Evolutionary conservation across 1,140 invertebrate species (phyloP), one percentile per base, ranked within the genome.

Genomic region (Drosophila kurseongensis): DNA sequence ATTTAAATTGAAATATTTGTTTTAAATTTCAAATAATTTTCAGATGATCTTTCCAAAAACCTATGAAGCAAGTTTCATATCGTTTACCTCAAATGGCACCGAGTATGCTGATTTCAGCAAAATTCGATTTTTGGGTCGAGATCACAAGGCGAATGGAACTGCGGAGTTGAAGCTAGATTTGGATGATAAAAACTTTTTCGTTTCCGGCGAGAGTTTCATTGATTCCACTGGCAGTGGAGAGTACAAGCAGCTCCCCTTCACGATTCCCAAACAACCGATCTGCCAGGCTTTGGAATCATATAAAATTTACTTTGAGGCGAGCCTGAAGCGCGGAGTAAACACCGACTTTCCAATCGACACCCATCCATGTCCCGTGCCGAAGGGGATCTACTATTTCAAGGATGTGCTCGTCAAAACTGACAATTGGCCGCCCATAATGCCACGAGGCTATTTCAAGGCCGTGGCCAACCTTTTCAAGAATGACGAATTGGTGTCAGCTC

Each of bases 361-460:
- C 1, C 9, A 8, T 1, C 65, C 45, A 0, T 83, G 80, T 63
- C 80, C 80, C 1, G 0, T 82, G n/a, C 59, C 68, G 1, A 63
- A 62, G 44, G 74, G 74, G 1, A 36, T 6, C 0, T 74, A 78
- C 35, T 83, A 59, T 9, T 1, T 75, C 0, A 78, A 66, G 41
- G 38, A 75, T 7, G 14, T 78, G 32, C 16, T 55, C 0, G 27
- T 59, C 1, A 62, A 75, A 3, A 54, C 54, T 6, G 58, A 75
- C 16, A 27, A 50, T 14, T 83, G 75, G 75, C 80, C 60, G 0
- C 10, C 6, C 2, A 40, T 71, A 8, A 52, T 71, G 41, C 71
- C 63, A 4, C 4, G 51, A 2, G 78, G 78, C 2, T 59, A 44
- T 9, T 0, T 75, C 0, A 62, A 45, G n/a, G 16, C 14, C 10